These are phyloP conservation scores for Sarcophaga variegata DNA, from an alignment of 2,888 invertebrate genomes.

Conservation along the genomic window DNA sequence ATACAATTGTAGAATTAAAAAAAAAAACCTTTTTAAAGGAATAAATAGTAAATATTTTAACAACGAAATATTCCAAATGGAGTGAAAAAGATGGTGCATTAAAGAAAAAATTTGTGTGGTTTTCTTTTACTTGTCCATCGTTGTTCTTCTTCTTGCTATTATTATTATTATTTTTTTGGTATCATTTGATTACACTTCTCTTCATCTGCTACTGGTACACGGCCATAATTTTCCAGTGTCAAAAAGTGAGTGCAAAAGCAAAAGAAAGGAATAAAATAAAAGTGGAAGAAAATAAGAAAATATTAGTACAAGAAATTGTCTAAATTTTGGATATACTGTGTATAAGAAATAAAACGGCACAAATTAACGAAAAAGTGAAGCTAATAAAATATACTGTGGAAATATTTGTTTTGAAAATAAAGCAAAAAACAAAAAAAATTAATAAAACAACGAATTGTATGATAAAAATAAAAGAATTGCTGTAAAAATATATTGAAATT, in stretches of 20 bases:
- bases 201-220: constrained; percentile 39
- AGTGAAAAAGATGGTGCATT: constrained; percentile 56
- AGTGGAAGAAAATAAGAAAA: constrained; percentile 20
- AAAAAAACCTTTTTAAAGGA: background rate
- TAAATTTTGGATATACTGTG: constrained; percentile 13
- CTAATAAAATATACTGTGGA: constrained; percentile 17
- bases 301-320: constrained; percentile 39
- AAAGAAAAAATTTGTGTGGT: constrained; percentile 50
- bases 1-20: constrained; percentile 11
- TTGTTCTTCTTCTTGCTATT: constrained; percentile 25
- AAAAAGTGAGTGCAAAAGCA: constrained; percentile 58
- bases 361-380: constrained; percentile 16
- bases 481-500: constrained; percentile 28
- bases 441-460: constrained; percentile 29
- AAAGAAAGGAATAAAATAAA: constrained; percentile 53
- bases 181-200: constrained; percentile 19
- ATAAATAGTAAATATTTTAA: constrained; percentile 7
- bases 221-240: constrained; percentile 63
- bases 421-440: constrained; percentile 1
- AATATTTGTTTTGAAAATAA: constrained; percentile 11
- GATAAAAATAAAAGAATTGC: constrained; percentile 27
- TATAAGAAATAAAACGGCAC: background rate
- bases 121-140: constrained; percentile 53
- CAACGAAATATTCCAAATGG: constrained; percentile 35
- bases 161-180: background rate